A percentile compares a stretch with the other conserved stretches of the same genome.
phyloP scores from a whole-genome alignment of 2,888 invertebrate species.

The Ecdyonurus torrentis region DNA sequence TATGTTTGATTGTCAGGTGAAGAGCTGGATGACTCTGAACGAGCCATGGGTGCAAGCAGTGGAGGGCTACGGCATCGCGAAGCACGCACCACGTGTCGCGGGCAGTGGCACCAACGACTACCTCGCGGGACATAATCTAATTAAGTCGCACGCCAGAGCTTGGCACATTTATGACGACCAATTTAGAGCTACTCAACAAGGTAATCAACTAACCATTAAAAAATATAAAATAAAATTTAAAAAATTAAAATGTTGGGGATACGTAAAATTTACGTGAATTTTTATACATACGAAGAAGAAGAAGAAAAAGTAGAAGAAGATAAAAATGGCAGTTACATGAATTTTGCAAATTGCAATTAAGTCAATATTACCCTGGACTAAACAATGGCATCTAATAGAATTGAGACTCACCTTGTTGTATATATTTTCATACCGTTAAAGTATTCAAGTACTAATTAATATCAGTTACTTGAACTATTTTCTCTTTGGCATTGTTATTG shows the following conservation, averaged over 20 bases:
- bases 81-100: constrained; percentile 23
- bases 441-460: too few relatives aligned
- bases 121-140: constrained; percentile 40
- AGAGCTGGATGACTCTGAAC: constrained; percentile 61
- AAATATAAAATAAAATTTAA: constrained; percentile 5
- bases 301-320: not conserved
- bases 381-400: too few relatives aligned
- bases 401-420: too few relatives aligned
- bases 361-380: too few relatives aligned
- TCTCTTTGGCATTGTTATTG: too few relatives aligned
- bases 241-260: too few relatives aligned
- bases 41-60: constrained; percentile 46
- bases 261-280: constrained; percentile 5
- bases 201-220: constrained; percentile 22
- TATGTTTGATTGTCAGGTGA: constrained; percentile 23
- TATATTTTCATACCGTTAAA: too few relatives aligned
- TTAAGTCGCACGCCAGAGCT: constrained; percentile 45
- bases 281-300: not conserved
- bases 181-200: constrained; percentile 34
- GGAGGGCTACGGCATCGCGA: constrained; percentile 33
- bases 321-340: not conserved
- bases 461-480: too few relatives aligned
- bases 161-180: constrained; percentile 42
- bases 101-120: constrained; percentile 42
- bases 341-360: too few relatives aligned